Evolutionary conservation across 2,888 invertebrate species (phyloP), one percentile per base, ranked within the genome.

Genomic region (Vannuccia rotundouncinata): DNA sequence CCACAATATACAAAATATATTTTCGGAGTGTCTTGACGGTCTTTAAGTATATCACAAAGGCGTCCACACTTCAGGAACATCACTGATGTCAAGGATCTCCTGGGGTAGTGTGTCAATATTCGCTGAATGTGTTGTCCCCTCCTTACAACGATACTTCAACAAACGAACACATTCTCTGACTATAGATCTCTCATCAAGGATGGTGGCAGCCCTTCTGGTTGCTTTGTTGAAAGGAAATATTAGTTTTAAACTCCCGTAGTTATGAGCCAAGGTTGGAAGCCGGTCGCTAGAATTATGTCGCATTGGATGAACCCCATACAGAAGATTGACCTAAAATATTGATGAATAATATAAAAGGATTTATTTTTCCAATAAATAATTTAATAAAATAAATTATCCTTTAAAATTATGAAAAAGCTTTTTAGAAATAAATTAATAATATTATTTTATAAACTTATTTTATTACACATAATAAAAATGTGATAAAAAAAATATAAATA

Each of bases 171-270:
- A n/a, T 27, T 66, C 66, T 2, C 66, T 17, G 2, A 66, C 25
- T 5, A 66, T 66, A 27, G 10, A 22, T 27, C 25, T 66, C 22
- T 66, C 66, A 22, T 66, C 66, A 22, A 66, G 66, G 5, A 22
- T 22, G 22, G 22, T 66, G 66, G 17, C 10, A 1, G 82, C 82
- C 74, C 81, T 81, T 83, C 78, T 79, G 1, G 85, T 85, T 60
- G 82, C 84, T 82, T 83, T 87, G 85, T 84, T 86, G 83, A 91
- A 87, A 0, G 94, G 94, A 88, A 92, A 93, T 81, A 93, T 91
- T 82, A 93, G 89, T 73, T 92, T 91, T 92, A 93, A 94, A 60
- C 92, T 92, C 0, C 94, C 94, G 82, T 92, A 92, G 22, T 89
- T 89, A 0, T 90, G 89, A 1, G 90, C 90, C 0, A 92, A 91